phyloP scores from a whole-genome alignment of 1,140 invertebrate genomes.

The Drosophila busckii region DNA sequence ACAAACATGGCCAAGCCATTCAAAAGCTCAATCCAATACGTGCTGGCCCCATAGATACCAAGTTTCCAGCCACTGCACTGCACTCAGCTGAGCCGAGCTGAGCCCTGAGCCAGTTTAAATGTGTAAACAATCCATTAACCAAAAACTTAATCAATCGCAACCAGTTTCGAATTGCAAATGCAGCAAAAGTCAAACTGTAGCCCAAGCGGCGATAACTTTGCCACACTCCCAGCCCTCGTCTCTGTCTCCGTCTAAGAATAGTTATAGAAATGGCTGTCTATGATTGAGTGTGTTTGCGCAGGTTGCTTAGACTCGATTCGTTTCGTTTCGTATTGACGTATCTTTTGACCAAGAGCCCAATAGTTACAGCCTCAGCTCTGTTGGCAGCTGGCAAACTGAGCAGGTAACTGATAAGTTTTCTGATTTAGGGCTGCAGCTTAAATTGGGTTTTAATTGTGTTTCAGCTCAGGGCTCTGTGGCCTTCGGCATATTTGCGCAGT shows the following conservation, averaged over 20 bases:
- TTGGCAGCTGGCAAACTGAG: neutral
- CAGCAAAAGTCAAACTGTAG: constrained; percentile 45
- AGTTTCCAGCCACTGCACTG: too few species aligned
- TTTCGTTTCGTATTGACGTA: constrained; percentile 34
- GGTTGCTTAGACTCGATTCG: constrained; percentile 29
- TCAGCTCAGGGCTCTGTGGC: constrained; percentile 27
- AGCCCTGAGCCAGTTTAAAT: constrained; percentile 49
- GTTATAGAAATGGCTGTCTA: constrained; percentile 32
- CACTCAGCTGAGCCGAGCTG: too few species aligned
- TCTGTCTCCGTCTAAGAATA: too few species aligned
- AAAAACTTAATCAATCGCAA: constrained; percentile 75
- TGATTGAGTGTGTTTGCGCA: constrained; percentile 56
- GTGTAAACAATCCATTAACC: constrained; percentile 74
- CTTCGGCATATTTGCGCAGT: constrained; percentile 56
- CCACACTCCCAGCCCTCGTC: too few species aligned
- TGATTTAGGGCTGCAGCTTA: constrained; percentile 61
- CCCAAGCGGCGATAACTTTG: too few species aligned
- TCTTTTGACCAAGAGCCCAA: constrained; percentile 53
- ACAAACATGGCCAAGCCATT: constrained; percentile 13
- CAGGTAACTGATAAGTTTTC: constrained; percentile 68
- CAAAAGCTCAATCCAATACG: constrained; percentile 1
- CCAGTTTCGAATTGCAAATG: constrained; percentile 69
- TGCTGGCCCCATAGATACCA: too few species aligned
- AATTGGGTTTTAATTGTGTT: constrained; percentile 73
- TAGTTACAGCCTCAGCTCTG: constrained; percentile 28